Conservation (phyloP, 2,888 invertebrate species). For the Operophtera brumata region DNA sequence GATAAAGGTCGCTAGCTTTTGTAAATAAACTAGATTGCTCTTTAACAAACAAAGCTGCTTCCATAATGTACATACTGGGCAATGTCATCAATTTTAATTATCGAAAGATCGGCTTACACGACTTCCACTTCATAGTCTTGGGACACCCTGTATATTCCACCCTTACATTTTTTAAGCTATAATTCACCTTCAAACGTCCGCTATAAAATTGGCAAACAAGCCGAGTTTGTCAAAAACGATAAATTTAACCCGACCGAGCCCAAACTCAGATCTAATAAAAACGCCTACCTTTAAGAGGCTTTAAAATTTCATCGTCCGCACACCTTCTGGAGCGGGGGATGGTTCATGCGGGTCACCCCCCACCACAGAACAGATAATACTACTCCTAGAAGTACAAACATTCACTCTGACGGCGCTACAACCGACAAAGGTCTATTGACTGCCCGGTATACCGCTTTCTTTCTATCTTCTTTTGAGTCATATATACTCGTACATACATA, state of each 20-base stretch:
- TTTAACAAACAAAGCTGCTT: no score
- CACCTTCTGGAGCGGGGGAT: constrained; percentile 29
- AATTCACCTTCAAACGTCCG: constrained; percentile 8
- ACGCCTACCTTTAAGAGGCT: constrained; percentile 46
- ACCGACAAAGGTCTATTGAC: no score
- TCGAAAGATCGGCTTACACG: no score
- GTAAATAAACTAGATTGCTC: no score
- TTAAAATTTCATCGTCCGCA: constrained; percentile 63
- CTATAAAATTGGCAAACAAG: constrained; percentile 22
- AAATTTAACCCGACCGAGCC: constrained; percentile 27
- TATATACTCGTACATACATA: no score
- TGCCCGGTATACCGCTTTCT: no score
- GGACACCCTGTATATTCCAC: background rate
- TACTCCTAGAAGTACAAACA: background rate
- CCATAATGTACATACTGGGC: no score
- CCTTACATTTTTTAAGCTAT: background rate
- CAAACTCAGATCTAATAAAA: constrained; percentile 29
- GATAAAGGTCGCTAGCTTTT: no score
- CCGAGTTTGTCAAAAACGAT: constrained; percentile 27
- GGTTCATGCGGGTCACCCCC: constrained; percentile 9
- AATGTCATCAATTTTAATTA: no score
- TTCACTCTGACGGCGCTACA: background rate
- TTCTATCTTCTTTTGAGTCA: no score
- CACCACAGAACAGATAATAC: background rate
- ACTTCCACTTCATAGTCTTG: no score